Conservation (phyloP, 2,113 vertebrate genomes). For the Catharus bicknelli region DNA sequence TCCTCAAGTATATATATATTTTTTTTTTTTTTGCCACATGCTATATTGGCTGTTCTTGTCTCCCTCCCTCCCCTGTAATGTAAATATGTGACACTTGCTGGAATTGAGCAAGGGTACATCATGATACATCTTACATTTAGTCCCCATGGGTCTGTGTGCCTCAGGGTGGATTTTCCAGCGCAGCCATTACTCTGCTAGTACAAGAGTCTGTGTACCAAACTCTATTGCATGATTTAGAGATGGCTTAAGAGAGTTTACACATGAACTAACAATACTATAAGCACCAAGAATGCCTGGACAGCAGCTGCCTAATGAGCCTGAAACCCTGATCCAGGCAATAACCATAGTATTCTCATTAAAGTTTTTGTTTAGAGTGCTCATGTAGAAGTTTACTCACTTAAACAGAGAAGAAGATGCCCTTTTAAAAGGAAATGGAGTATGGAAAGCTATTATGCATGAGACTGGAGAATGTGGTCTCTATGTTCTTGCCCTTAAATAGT, state of each 20-base stretch:
- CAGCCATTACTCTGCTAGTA: neutral
- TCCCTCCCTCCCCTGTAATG: neutral
- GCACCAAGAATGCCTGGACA: slow-evolving; percentile 20
- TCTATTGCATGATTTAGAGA: slow-evolving; percentile 12
- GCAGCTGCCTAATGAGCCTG: neutral
- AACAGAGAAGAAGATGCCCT: neutral
- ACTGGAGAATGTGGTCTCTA: neutral
- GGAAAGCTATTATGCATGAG: neutral
- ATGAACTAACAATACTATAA: neutral
- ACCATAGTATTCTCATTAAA: slow-evolving; percentile 18
- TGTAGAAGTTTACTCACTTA: neutral
- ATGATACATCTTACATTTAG: neutral
- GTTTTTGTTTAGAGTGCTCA: slow-evolving; percentile 11
- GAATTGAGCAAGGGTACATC: neutral
- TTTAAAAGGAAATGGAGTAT: neutral
- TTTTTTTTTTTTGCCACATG: neutral
- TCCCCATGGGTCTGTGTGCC: neutral
- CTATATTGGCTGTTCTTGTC: neutral
- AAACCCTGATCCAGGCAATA: neutral
- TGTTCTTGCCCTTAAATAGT: neutral
- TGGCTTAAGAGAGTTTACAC: slow-evolving; percentile 38
- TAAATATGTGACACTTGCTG: neutral
- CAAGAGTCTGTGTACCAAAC: slow-evolving; percentile 5
- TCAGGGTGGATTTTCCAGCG: neutral
- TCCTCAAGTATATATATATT: neutral